Evolutionary conservation across 2,888 invertebrate species (phyloP).

Genomic region (Athalia circularis): DNA sequence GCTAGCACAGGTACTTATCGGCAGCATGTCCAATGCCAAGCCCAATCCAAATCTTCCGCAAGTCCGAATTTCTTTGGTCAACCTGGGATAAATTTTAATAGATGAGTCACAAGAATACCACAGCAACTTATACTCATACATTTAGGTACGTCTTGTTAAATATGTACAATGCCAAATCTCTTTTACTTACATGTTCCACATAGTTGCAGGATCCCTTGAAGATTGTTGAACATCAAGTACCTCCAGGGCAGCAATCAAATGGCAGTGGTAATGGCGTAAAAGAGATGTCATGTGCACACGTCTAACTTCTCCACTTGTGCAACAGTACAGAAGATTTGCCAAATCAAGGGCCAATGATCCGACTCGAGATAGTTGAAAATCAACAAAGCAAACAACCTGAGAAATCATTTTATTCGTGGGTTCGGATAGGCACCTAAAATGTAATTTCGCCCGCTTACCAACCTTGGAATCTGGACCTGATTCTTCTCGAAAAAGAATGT

Average conservation of each 20-base stretch:
- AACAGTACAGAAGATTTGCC: slow-evolving; percentile 81
- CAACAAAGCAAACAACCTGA: slow-evolving; percentile 81
- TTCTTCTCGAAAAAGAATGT: slow-evolving; percentile 80
- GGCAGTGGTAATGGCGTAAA: slow-evolving; percentile 78
- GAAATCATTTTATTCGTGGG: background rate
- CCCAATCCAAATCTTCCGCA: slow-evolving; percentile 82
- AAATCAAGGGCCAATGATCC: slow-evolving; percentile 83
- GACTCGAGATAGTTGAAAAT: slow-evolving; percentile 83
- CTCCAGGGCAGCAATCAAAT: slow-evolving; percentile 77
- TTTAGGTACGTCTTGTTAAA: too few relatives aligned
- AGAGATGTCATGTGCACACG: slow-evolving; percentile 77
- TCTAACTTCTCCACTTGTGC: slow-evolving; percentile 80
- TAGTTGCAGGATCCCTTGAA: slow-evolving; percentile 72
- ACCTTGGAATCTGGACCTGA: slow-evolving; percentile 59
- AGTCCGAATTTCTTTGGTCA: slow-evolving; percentile 79
- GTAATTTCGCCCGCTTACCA: slow-evolving; percentile 46
- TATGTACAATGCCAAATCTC: too few relatives aligned
- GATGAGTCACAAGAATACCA: background rate
- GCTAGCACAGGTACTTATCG: slow-evolving; percentile 83
- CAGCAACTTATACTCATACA: too few relatives aligned
- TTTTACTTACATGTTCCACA: slow-evolving; percentile 77
- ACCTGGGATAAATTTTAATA: slow-evolving; percentile 71
- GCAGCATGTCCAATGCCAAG: slow-evolving; percentile 82
- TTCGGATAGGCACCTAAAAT: slow-evolving; percentile 26
- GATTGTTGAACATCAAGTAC: slow-evolving; percentile 76